Percentiles rank a stretch among this genome's conserved stretches.
phyloP scores from a whole-genome alignment of 2,797 vertebrate species.

The Borostomias antarcticus region DNA sequence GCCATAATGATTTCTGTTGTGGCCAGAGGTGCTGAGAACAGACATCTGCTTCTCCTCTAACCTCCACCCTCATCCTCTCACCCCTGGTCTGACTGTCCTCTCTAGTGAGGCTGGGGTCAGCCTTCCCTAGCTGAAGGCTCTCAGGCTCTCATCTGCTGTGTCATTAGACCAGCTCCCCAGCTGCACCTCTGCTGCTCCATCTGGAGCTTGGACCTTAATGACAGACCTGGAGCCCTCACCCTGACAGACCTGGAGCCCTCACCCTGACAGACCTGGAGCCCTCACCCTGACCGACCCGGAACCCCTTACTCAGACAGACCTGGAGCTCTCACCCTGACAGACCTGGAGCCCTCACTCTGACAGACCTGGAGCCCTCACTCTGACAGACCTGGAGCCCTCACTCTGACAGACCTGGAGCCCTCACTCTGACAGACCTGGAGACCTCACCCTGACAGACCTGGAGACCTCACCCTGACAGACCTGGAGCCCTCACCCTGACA shows the following conservation, averaged over 20 bases:
- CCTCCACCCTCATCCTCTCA: background rate
- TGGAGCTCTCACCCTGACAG: background rate
- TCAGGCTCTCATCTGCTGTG: slow-evolving; percentile 26
- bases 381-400: background rate
- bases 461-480: too few relatives aligned
- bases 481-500: too few relatives aligned
- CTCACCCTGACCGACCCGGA: background rate
- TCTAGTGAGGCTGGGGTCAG: slow-evolving; percentile 8
- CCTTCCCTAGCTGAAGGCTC: slow-evolving; percentile 28
- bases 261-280: slow-evolving; percentile 13
- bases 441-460: background rate
- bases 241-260: background rate
- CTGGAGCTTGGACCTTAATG: slow-evolving; percentile 56
- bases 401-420: too few relatives aligned
- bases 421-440: too few relatives aligned
- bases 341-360: background rate
- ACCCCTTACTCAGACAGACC: background rate
- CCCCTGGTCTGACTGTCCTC: background rate
- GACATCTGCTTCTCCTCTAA: background rate
- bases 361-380: background rate
- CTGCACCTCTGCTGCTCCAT: slow-evolving; percentile 8
- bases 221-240: slow-evolving; percentile 44
- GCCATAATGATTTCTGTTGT: too few relatives aligned
- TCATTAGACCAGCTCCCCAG: slow-evolving; percentile 51
- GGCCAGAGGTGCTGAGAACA: too few relatives aligned